Percentiles rank a stretch among this genome's conserved stretches.
phyloP scores from a whole-genome alignment of 2,113 vertebrate species.

The Sylvilagus bachmani region DNA sequence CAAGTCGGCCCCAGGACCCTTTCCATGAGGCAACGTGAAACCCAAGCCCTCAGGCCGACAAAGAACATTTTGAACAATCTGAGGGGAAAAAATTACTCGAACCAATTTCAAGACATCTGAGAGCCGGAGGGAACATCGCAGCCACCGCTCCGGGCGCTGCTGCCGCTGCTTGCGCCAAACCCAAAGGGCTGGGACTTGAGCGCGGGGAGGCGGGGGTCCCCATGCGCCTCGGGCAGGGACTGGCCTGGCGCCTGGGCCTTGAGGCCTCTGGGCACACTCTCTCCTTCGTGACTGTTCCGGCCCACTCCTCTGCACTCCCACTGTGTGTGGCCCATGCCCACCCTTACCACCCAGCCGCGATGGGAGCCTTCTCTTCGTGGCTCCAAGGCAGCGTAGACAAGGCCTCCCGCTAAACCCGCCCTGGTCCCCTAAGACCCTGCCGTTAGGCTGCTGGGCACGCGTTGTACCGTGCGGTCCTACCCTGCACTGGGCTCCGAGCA shows the following conservation, averaged over 20 bases:
- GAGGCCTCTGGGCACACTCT: neutral
- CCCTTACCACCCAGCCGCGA: neutral
- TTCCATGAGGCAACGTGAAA: slow-evolving; percentile 75
- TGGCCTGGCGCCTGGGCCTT: neutral
- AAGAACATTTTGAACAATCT: slow-evolving; percentile 80
- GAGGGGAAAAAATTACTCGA: slow-evolving; percentile 80
- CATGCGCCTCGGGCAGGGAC: neutral
- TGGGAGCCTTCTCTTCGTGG: neutral
- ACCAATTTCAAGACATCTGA: slow-evolving; percentile 85
- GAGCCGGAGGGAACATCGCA: slow-evolving; percentile 77
- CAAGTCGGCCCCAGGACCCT: slow-evolving; percentile 54
- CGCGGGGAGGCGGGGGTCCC: neutral
- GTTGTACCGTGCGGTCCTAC: no score
- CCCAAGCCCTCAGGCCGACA: slow-evolving; percentile 66
- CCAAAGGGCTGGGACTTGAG: slow-evolving; percentile 61
- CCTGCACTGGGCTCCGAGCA: neutral
- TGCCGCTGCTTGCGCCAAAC: slow-evolving; percentile 62
- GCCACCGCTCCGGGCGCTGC: slow-evolving; percentile 67
- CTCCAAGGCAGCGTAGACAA: neutral
- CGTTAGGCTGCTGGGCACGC: no score
- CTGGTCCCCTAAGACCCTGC: neutral
- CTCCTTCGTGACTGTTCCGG: neutral
- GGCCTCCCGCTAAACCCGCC: neutral
- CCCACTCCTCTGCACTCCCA: neutral
- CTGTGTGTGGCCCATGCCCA: neutral